These are phyloP conservation scores for Polypterus senegalus DNA, from an alignment of 2,113 vertebrate genomes.

Conservation along the genomic window DNA sequence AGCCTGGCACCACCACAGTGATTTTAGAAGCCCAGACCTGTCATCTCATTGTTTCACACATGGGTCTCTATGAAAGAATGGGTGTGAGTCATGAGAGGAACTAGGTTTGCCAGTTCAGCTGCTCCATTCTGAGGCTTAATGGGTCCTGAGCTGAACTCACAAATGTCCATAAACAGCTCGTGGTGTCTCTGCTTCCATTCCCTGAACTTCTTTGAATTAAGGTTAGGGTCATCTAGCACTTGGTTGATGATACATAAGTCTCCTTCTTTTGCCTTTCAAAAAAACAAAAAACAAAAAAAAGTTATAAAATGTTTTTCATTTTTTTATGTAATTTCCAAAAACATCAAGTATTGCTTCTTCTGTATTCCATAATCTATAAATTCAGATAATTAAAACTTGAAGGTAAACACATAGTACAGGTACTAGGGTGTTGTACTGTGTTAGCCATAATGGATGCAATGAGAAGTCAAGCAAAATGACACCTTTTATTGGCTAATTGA, in stretches of 20 bases:
- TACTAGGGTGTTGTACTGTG: too few species aligned
- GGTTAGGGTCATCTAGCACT: constrained; percentile 65
- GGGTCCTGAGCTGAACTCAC: constrained; percentile 57
- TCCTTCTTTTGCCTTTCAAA: constrained; percentile 68
- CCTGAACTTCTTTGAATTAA: constrained; percentile 73
- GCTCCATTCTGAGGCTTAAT: constrained; percentile 51
- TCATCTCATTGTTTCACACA: constrained; percentile 44
- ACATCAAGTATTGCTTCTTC: too few species aligned
- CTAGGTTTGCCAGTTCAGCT: constrained; percentile 60
- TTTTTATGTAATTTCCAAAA: too few species aligned
- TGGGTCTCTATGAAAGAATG: constrained; percentile 85
- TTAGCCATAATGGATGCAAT: too few species aligned
- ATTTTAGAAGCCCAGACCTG: too few species aligned
- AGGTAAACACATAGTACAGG: too few species aligned
- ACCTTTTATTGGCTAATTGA: too few species aligned
- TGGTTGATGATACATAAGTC: constrained; percentile 62
- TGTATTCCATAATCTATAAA: too few species aligned
- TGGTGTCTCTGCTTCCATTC: constrained; percentile 82
- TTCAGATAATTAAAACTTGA: too few species aligned
- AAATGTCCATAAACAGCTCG: constrained; percentile 80
- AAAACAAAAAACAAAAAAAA: constrained; percentile 23
- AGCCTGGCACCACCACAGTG: background rate
- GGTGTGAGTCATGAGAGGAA: constrained; percentile 67
- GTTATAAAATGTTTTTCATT: too few species aligned
- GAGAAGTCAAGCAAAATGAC: too few species aligned